Percentiles rank a stretch among this genome's conserved stretches.
Evolutionary conservation across 2,797 vertebrate genomes (phyloP).

Genomic region (Sebastes vulpes): DNA sequence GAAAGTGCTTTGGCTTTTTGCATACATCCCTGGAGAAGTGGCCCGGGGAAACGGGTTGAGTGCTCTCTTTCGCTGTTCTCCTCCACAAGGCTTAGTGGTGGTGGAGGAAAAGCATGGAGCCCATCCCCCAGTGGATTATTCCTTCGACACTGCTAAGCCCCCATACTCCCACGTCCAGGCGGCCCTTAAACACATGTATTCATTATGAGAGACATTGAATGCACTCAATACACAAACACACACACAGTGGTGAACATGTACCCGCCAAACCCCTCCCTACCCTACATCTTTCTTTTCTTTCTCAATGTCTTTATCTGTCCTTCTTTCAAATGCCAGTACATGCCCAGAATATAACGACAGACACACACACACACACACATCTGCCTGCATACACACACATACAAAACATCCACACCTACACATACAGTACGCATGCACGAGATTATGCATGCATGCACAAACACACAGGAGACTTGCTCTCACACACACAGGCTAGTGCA

Average conservation of each 20-base stretch:
- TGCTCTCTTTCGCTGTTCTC: slow-evolving; percentile 74
- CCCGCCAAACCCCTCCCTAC: slow-evolving; percentile 14
- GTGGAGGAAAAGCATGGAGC: slow-evolving; percentile 64
- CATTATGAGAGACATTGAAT: slow-evolving; percentile 69
- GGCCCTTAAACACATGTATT: slow-evolving; percentile 72
- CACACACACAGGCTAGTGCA: background rate
- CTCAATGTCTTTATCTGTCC: slow-evolving; percentile 37
- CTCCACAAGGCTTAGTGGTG: slow-evolving; percentile 76
- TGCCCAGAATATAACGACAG: slow-evolving; percentile 19
- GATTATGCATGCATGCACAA: slow-evolving; percentile 25
- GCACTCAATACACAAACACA: slow-evolving; percentile 37
- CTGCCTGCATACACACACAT: background rate
- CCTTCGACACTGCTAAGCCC: slow-evolving; percentile 75
- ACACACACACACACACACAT: slow-evolving; percentile 3
- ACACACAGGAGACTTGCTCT: slow-evolving; percentile 14
- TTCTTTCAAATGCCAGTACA: slow-evolving; percentile 55
- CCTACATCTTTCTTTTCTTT: slow-evolving; percentile 8
- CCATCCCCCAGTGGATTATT: slow-evolving; percentile 83
- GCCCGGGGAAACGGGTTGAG: slow-evolving; percentile 72
- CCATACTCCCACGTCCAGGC: slow-evolving; percentile 74
- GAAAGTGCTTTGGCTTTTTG: slow-evolving; percentile 75
- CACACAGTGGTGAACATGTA: slow-evolving; percentile 21
- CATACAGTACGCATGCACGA: slow-evolving; percentile 2
- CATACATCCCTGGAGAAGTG: slow-evolving; percentile 77
- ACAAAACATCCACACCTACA: slow-evolving; percentile 9